Base-by-base conservation (phyloP, 2,888 invertebrate genomes). In the Pristionchus arcanus region DNA sequence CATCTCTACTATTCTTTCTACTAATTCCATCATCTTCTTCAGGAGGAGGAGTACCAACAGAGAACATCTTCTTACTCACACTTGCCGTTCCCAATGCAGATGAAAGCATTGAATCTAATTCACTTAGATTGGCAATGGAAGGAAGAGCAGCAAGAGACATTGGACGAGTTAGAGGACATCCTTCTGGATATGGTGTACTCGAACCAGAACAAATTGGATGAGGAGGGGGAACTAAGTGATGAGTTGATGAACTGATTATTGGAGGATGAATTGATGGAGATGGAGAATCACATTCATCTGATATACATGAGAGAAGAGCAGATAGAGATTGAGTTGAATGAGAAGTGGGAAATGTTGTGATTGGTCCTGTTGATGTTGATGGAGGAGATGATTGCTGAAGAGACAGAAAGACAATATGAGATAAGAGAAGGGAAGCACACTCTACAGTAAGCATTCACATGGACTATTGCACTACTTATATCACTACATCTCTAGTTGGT, bases 61-160 rank as follows among this genome's bases (percentile, higher is more conserved):
- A 77, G 59, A 88, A 88, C 34, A 88, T 59, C 87, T 66, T 71
- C 87, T 66, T 71, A 28, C n/a, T 53, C 66, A 28, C 34, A 13
- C 55, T 77, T 3, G 63, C 74, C 31, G 88, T 88, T 37, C 88
- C 88, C 53, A 88, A 59, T 74, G 88, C 66, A 66, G 55, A 74
- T 16, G 74, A 74, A 0, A 88, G 55, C 77, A 66, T 66, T 4
- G 74, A 55, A 34, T 88, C 74, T 34, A 88, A 31, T 77, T 59
- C 88, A 59, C 42, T 34, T 34, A 88, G 77, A 77, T 88, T 88
- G 34, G 88, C 88, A 34, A 88, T 59, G 88, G 88, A 88, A 11
- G 88, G 66, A 77, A 66, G 74, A 55, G 88, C 74, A 19, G 88
- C 74, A 2, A 88, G 53, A 19, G 74, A 59, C 34, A 53, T 37